Base-by-base conservation (phyloP, 2,888 invertebrate species). In the Sphaerophoria rueppellii region DNA sequence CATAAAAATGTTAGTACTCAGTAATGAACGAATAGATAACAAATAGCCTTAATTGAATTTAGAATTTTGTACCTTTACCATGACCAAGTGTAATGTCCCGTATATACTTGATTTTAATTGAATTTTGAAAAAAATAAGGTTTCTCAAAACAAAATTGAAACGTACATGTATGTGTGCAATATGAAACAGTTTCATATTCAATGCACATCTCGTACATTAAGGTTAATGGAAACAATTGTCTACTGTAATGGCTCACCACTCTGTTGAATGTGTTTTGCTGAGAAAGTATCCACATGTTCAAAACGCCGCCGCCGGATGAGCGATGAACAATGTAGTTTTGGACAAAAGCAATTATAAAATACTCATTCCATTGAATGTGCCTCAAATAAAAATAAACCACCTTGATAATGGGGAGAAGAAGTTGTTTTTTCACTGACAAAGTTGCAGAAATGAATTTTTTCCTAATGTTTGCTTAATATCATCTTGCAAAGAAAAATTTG, bases 181-280 rank as follows among this genome's bases (percentile, higher is more conserved):
- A 52, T 55, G 69, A 70, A 72, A 61, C 72, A 48, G 60, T 71
- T 50, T 65, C 65, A 82, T 82, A 78, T 79, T 78, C 74, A 79
- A n/a, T 34, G 54, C 34, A 70, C 52, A 73, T 74, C 69, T 74
- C 82, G 70, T 82, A 74, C 71, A 11, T 50, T 50, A 58, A 82
- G 78, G 78, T 78, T 82, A 82, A 82, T 82, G 82, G 82, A 78
- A 82, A 50, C 82, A 83, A 83, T 83, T 83, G 80, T 83, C 55
- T 71, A 72, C 75, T 63, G 80, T 83, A 80, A 83, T 83, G 80
- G 55, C 60, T 73, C 50, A 14, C 48, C 69, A 72, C 80, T 70
- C 60, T 67, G 63, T 57, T 76, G 63, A 80, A 54, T 67, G 54
- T 54, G 75, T 67, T 61, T 69, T 80, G 79, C 79, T 83, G 83